These are phyloP conservation scores for Edolisoma coerulescens DNA, from an alignment of 2,113 vertebrate species.

Conservation along the genomic window DNA sequence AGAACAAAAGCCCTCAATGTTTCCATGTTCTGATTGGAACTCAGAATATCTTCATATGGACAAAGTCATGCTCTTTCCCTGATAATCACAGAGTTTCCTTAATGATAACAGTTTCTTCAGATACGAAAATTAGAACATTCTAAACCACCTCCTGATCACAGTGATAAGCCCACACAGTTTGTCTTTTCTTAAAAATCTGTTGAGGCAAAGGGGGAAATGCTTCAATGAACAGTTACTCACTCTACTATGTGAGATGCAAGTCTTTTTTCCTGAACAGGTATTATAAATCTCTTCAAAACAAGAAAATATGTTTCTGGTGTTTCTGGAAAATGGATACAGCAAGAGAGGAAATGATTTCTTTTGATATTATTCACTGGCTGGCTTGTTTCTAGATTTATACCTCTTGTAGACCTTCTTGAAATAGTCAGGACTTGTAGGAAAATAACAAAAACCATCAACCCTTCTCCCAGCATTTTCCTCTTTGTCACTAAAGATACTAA, in stretches of 20 bases:
- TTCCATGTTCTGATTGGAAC: fast-evolving
- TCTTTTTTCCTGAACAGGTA: neutral
- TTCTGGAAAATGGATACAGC: neutral
- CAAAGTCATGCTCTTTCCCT: neutral
- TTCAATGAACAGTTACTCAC: neutral
- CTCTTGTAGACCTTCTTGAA: neutral
- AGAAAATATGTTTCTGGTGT: neutral
- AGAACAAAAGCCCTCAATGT: neutral
- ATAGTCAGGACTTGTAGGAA: neutral
- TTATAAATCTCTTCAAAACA: neutral
- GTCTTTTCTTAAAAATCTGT: neutral
- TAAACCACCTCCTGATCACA: neutral
- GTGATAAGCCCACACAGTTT: neutral
- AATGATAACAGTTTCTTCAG: neutral
- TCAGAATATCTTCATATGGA: neutral
- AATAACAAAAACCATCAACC: neutral
- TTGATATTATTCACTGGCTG: neutral
- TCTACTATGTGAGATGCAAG: neutral
- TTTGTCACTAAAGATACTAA: neutral
- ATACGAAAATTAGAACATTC: neutral
- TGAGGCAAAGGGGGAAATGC: neutral
- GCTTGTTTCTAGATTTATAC: neutral
- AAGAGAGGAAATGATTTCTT: neutral
- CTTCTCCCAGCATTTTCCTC: neutral
- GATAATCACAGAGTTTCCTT: neutral